Evolutionary conservation across 35 echinoderm and acorn worm species (phyloP), one percentile per base, ranked within the genome.

Genomic region (Lytechinus pictus): DNA sequence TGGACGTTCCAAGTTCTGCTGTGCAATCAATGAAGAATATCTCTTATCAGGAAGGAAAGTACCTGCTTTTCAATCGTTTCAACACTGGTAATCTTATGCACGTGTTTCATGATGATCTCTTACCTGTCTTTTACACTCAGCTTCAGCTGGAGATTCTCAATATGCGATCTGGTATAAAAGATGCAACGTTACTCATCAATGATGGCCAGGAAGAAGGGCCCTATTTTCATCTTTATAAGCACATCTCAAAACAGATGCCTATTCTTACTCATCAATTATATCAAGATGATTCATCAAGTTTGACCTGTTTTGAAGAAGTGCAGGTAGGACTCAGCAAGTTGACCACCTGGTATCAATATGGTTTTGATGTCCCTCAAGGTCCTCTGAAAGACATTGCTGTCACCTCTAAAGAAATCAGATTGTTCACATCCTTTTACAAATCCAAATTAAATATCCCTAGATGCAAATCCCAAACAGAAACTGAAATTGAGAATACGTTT

Each of bases 271-370:
- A 57, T n/a, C 95, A 96, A 71, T 57, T 99, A 7, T 24, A 24
- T 24, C 58, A 95, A 52, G 54, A 89, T 86, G 51, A 54, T 27
- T 89, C 66, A 28, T 54, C 87, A 28, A 24, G 53, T n/a, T 86
- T 99, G 7, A 55, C 95, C 14, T 99, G 98, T 71, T 99, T 99
- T 72, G 94, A 97, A 54, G 97, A 97, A n/a, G 89, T 94, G 6
- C 97, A 95, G 61, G 92, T 99, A 51, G 98, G 98, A 9, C 87
- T 99, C 60, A 96, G 95, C 71, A 97, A 97, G 54, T 28, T 55
- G 6, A 96, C 98, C 66, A 95, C 89, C 9, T 99, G 98, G 98
- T 99, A 99, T 92, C 98, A 99, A 95, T 99, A 99, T 97, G 98
- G 98, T 14, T 99, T 99, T 89, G 57, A 96, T 8, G 57, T 55